Base-by-base conservation (phyloP, 2,888 invertebrate species). In the Ophion obscuratus region DNA sequence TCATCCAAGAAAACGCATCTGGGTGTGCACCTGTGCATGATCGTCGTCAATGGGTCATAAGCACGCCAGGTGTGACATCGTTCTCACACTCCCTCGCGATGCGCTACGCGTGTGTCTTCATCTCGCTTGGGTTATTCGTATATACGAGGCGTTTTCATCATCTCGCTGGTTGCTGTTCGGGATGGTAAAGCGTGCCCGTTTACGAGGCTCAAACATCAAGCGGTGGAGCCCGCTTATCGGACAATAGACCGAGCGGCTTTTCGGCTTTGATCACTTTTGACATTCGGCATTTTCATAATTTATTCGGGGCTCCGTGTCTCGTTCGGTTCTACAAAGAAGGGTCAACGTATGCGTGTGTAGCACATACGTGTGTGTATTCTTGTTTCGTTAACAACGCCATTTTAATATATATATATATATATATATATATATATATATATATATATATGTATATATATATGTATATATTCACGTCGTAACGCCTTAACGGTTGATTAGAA, bases 241-340 rank as follows among this genome's bases (percentile, higher is more conserved):
- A 92, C 91, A 91, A 92, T 91, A 86, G 87, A 91, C 90, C 90
- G 90, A 89, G 89, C 91, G 92, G 91, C 80, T 59, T 73, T 66
- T 83, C 85, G 81, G 89, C 92, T 92, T 92, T 92, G 92, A 92
- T 92, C 92, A 91, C 89, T 90, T 87, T 89, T 90, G 92, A 91
- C 92, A 92, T 91, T 92, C 85, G 89, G 90, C 90, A 92, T 92
- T 92, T 92, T 92, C 91, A 90, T 92, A 92, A 92, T 92, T 92
- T 92, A 92, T 92, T 92, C 91, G 87, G 89, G 86, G 81, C 66
- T 53, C 14, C 78, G 77, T 57, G 64, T 75, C 62, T 64, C 62
- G 62, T 76, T 70, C 70, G 82, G 44, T 75, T 74, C 27, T 31
- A 61, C 73, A 59, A 40, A 76, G 53, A 67, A 36, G 57, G 20